Conservation (phyloP, 2,113 vertebrate species). For the Marcusenius ussheri region DNA sequence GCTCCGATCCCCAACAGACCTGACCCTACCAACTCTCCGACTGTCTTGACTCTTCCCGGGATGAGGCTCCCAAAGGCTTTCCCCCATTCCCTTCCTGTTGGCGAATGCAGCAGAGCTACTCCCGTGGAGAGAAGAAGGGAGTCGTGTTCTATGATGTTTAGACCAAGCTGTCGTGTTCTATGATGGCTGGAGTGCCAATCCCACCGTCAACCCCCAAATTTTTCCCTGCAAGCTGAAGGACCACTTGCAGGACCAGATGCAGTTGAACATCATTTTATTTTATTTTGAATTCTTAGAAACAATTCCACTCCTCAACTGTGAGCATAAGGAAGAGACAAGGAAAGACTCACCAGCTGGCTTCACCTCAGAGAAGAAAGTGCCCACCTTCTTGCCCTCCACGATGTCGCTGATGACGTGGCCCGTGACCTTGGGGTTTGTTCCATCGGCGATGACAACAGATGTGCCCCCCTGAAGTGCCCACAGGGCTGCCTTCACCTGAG, state of each 20-base stretch:
- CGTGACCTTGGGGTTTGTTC: conserved; percentile 90
- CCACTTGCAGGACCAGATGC: too few relatives aligned
- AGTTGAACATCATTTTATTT: background rate
- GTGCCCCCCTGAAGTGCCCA: conserved; percentile 96
- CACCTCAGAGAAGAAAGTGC: conserved; percentile 96
- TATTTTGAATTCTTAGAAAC: background rate
- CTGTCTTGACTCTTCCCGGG: too few relatives aligned
- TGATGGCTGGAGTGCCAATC: background rate
- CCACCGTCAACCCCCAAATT: too few relatives aligned
- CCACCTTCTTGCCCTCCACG: conserved; percentile 93
- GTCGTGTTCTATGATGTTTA: too few relatives aligned
- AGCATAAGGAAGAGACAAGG: background rate
- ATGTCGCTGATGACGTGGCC: conserved; percentile 97
- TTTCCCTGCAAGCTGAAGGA: too few relatives aligned
- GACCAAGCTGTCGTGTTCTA: too few relatives aligned
- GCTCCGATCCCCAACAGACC: too few relatives aligned
- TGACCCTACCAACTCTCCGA: too few relatives aligned
- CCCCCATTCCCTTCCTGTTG: too few relatives aligned
- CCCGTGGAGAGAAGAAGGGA: too few relatives aligned
- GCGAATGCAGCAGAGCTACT: too few relatives aligned
- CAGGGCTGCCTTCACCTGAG: conserved; percentile 88
- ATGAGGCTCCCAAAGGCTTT: too few relatives aligned
- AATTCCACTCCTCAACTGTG: background rate
- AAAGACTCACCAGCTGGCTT: conserved; percentile 84
- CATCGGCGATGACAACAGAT: conserved; percentile 91